Evolutionary conservation across 2,797 vertebrate species (phyloP), one percentile per base, ranked within the genome.

Genomic region (Enteromius anoplus): DNA sequence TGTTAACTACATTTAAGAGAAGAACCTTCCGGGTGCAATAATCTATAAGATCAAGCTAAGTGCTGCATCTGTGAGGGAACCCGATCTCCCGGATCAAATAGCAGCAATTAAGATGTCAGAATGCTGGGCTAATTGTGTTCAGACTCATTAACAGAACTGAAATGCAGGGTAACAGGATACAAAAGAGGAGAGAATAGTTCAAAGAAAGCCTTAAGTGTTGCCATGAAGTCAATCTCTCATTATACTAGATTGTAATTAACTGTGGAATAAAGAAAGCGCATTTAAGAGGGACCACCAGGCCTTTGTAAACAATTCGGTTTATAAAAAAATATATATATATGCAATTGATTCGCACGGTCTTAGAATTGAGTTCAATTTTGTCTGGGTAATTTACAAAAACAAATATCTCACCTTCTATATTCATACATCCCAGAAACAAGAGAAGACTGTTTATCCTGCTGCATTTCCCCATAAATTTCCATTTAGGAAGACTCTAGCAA

Each of bases 61-160:
- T 94, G 91, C 93, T 93, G 94, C 92, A 91, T 92, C 93, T 92
- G 91, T 86, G 66, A 80, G 80, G 88, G 34, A 89, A 91, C 86
- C 70, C 65, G 84, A 92, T 90, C 85, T 89, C 87, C 88, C 42
- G 87, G 93, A 95, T 95, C 92, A 93, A 95, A 95, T 93, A 91
- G 91, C 92, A 85, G 93, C 93, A 95, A 95, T 95, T 95, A 95
- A 94, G 94, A 95, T 72, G 91, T 91, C 92, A 94, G 93, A 95
- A 94, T 91, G 93, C 90, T 90, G 87, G 90, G 91, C 93, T 95
- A 96, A 95, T 95, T 95, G 93, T 89, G 93, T 93, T 94, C 89
- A 89, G 92, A 91, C 92, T 93, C 92, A 90, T 91, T 86, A 89
- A 83, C 85, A 85, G 86, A 87, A 34, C 85, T 68, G 82, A 72